Evolutionary conservation across 2,888 invertebrate genomes (phyloP), one percentile per base, ranked within the genome.

Genomic region (Abrostola triplasia): DNA sequence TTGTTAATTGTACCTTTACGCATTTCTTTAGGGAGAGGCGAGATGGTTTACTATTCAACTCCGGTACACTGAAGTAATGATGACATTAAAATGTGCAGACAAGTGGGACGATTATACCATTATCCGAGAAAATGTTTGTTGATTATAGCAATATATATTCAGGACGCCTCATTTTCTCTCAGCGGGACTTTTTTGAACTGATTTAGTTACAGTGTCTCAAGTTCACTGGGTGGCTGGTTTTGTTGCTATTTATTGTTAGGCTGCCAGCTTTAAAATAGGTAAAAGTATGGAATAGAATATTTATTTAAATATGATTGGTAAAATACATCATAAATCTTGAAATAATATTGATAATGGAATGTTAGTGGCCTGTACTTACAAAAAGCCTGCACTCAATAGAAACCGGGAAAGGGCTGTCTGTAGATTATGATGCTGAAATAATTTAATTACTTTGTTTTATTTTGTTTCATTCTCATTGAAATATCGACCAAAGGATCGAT

Each of bases 1-100:
- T 1, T 24, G 24, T 24, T 24, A 24, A 24, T 24, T 2, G 1
- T 24, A 24, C 24, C 24, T 24, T 24, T 2, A 24, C 24, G 24
- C 4, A 4, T 24, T 24, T 24, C 24, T 24, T 24, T 4, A 24
- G 24, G 24, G 24, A 24, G 24, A 24, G 24, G 24, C 24, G 24
- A 24, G 24, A 24, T 24, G 42, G 12, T 12, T 42, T 47, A 24
- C 24, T 47, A 10, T 24, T 8, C 7, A 24, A 13, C 12, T 13
- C 44, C 8, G 9, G 44, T 9, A 9, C 24, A 13, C 7, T 47
- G 24, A 8, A 47, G 24, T 24, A 24, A 47, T 47, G 44, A 47
- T 47, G 44, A 6, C 13, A 47, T 47, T 47, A 47, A 24, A 47
- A 47, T 47, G 44, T 47, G 44, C 44, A 47, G 24, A 47, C 44